phyloP scores from a whole-genome alignment of 1,140 invertebrate genomes.

The Popillia japonica region DNA sequence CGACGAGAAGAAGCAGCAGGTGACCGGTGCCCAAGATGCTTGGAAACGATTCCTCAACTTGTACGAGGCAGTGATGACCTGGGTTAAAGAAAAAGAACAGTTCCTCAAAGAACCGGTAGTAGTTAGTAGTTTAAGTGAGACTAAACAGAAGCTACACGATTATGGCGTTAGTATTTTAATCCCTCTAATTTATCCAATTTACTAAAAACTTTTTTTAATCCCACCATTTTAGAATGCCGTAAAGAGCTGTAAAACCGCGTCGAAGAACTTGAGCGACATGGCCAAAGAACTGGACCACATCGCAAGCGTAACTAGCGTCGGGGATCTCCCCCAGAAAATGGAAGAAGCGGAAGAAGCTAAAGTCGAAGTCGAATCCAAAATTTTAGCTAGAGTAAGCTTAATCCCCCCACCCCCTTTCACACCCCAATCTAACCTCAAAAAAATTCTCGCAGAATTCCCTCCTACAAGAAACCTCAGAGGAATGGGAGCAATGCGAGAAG shows the following conservation, averaged over 20 bases:
- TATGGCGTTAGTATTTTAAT: conserved; percentile 75
- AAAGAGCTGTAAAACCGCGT: conserved; percentile 88
- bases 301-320: conserved; percentile 80
- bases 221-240: conserved; percentile 75
- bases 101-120: conserved; percentile 81
- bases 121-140: conserved; percentile 79
- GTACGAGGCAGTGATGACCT: conserved; percentile 80
- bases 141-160: conserved; percentile 85
- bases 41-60: conserved; percentile 87
- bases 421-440: not conserved
- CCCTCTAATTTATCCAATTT: not conserved
- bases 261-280: conserved; percentile 91
- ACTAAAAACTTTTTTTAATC: not conserved
- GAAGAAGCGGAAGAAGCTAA: conserved; percentile 86
- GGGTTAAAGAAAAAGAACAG: conserved; percentile 82
- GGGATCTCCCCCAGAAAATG: conserved; percentile 82
- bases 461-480: conserved; percentile 89
- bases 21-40: conserved; percentile 87
- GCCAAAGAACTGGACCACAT: conserved; percentile 88
- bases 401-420: not conserved
- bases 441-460: conserved; percentile 74
- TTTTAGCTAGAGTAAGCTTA: conserved; percentile 80
- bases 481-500: conserved; percentile 95
- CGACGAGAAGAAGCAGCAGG: conserved; percentile 82
- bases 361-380: conserved; percentile 81